Base-by-base conservation (phyloP, 2,888 invertebrate genomes). In the Notocelia uddmanniana region DNA sequence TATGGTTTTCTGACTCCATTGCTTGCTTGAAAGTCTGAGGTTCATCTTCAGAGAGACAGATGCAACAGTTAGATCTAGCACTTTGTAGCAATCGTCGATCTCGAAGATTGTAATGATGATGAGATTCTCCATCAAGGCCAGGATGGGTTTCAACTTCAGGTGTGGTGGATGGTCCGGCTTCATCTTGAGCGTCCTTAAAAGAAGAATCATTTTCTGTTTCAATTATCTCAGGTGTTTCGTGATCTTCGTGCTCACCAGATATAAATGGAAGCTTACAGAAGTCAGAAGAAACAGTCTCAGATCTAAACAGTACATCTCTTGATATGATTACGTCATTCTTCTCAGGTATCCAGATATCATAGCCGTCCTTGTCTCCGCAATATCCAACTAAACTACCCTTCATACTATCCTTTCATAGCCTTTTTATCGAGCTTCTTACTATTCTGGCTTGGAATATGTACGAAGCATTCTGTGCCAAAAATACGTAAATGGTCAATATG, bases 11-110 rank as follows among this genome's bases (percentile, higher is more conserved):
- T 26, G 54, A 55, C 13, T 23, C n/a, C 15, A 55, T 55, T 6
- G 26, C 54, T 26, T 55, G 54, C 15, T 55, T 55, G 15, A 23
- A 26, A 55, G 54, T 55, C 26, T 55, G 54, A 55, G 54, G 54
- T 55, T 55, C 54, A 45, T 45, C 45, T 45, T 52, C 13, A 52
- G 52, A 48, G 18, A 48, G 48, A 48, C 48, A 48, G 48, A 52
- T 19, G 13, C 52, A 45, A 45, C 45, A 45, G n/a, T 45, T 15
- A 13, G 13, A 45, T 45, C 45, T 1, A 6, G 45, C 8, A 6
- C n/a, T 45, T 15, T 45, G 45, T 15, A 45, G 45, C n/a, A 45
- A 45, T 45, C 19, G 18, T 21, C 52, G 18, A 11, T 52, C 52
- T 52, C 21, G 21, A 19, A 52, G 18, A 52, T 52, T 52, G 18